Percentiles rank a stretch among this genome's conserved stretches.
Conservation (phyloP, 2,113 vertebrate genomes). For the Melospiza melodia region DNA sequence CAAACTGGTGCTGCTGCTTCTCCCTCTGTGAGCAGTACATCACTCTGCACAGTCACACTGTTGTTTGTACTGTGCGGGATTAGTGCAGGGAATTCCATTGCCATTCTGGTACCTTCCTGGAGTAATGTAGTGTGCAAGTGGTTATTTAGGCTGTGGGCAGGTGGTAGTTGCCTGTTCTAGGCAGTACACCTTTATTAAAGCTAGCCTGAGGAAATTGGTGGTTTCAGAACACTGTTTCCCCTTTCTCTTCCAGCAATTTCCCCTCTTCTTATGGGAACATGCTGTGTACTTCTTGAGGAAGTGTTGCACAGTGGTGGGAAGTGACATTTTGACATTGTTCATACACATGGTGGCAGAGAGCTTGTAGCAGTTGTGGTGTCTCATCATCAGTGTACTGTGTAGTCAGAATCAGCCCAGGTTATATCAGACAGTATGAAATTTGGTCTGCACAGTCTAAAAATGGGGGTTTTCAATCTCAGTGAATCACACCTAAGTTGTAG, state of each 20-base stretch:
- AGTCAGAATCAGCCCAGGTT: neutral
- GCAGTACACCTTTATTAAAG: neutral
- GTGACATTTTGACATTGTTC: neutral
- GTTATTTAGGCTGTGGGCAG: neutral
- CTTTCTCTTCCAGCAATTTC: neutral
- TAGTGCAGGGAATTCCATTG: neutral
- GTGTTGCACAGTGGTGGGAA: neutral
- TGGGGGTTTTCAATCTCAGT: rapidly evolving
- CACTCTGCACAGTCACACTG: neutral
- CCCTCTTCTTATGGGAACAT: neutral
- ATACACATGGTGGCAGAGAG: neutral
- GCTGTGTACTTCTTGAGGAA: neutral
- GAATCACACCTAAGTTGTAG: neutral
- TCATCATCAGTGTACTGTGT: no score
- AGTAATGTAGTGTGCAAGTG: neutral
- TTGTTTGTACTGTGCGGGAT: neutral
- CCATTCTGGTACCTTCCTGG: neutral
- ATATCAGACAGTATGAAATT: neutral
- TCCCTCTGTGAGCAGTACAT: neutral
- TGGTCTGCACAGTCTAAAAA: neutral
- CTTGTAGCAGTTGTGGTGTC: neutral
- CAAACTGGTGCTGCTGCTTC: neutral
- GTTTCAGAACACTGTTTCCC: neutral
- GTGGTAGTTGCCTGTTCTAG: neutral
- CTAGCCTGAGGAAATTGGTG: neutral